phyloP scores from a whole-genome alignment of 2,888 invertebrate species.

The Cenopis cana region DNA sequence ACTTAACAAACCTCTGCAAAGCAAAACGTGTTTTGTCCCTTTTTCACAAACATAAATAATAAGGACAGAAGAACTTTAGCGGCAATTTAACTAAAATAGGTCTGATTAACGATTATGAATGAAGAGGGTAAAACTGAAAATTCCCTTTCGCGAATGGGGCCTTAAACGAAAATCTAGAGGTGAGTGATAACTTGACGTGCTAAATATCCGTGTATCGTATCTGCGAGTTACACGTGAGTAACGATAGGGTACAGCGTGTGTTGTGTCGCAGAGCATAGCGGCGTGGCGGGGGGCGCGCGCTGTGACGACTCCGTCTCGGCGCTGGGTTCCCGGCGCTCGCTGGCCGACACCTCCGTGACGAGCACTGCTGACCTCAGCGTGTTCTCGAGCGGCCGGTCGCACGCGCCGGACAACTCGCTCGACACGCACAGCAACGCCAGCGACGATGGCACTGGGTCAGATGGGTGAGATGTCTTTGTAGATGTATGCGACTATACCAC shows the following conservation, averaged over 20 bases:
- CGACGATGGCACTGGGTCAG: constrained; percentile 89
- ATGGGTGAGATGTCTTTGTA: constrained; percentile 83
- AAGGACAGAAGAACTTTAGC: no score
- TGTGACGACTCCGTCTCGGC: constrained; percentile 89
- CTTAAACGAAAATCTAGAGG: no score
- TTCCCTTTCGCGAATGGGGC: no score
- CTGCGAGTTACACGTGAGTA: not conserved
- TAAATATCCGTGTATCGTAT: not conserved
- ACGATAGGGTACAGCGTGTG: constrained; percentile 44
- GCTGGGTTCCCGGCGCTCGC: constrained; percentile 90
- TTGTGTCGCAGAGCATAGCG: constrained; percentile 71
- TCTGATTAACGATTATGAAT: no score
- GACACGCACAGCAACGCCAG: constrained; percentile 92
- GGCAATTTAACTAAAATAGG: no score
- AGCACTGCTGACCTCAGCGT: constrained; percentile 93
- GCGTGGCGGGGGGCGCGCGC: constrained; percentile 68
- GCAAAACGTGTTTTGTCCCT: no score
- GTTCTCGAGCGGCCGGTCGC: constrained; percentile 90
- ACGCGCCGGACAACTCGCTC: constrained; percentile 89
- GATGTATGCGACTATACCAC: constrained; percentile 54
- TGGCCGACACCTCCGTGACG: constrained; percentile 93
- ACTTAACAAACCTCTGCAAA: no score
- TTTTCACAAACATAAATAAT: no score
- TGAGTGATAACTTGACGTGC: constrained; percentile 11
- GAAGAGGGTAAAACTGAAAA: no score